These are phyloP conservation scores for Erebia ligea DNA, from an alignment of 2,888 invertebrate genomes.

Conservation along the genomic window DNA sequence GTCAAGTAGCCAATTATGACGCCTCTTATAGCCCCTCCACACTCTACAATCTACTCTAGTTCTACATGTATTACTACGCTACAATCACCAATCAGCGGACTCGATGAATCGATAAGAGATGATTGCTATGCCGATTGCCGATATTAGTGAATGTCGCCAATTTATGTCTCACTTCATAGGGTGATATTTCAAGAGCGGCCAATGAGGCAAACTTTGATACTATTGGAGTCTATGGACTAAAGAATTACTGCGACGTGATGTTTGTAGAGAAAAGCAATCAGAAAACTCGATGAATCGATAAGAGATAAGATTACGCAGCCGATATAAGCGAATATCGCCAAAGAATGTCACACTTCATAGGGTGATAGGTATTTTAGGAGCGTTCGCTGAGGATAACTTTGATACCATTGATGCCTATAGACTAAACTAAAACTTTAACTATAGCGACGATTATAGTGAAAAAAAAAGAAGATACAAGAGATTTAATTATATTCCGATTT, in stretches of 20 bases:
- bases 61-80: neutral
- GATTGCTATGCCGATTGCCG: neutral
- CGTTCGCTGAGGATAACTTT: neutral
- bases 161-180: neutral
- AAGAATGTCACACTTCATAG: neutral
- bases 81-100: neutral
- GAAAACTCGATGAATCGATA: neutral
- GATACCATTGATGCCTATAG: neutral
- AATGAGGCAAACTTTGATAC: neutral
- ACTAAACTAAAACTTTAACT: too few species aligned
- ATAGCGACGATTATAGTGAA: too few species aligned
- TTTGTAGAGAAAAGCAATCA: too few species aligned
- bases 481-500: too few species aligned
- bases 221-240: neutral
- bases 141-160: neutral
- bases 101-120: constrained; percentile 8
- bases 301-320: too few species aligned
- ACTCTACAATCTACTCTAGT: too few species aligned
- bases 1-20: too few species aligned
- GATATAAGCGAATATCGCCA: neutral
- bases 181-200: neutral
- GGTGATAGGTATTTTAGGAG: neutral
- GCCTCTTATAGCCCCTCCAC: too few species aligned
- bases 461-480: too few species aligned
- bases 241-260: neutral